Evolutionary conservation across 2,113 vertebrate species (phyloP).

Genomic region (Odocoileus virginianus): DNA sequence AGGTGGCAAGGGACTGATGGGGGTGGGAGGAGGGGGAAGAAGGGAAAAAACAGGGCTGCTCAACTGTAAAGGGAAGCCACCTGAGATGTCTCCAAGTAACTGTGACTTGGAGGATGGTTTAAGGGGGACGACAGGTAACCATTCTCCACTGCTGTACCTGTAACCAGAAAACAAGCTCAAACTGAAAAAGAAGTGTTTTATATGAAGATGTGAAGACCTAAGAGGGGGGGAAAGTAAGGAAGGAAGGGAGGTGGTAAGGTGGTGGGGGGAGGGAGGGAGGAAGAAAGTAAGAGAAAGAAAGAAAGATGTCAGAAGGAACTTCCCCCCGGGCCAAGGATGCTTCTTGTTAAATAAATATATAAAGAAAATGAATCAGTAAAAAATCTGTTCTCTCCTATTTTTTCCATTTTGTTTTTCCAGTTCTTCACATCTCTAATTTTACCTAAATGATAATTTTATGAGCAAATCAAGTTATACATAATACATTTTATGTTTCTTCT

Average conservation of each 20-base stretch:
- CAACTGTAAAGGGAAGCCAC: neutral
- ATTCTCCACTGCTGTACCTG: neutral
- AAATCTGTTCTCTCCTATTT: slow-evolving; percentile 74
- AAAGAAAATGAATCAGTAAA: slow-evolving; percentile 64
- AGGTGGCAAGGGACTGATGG: neutral
- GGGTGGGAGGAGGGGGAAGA: rapidly evolving
- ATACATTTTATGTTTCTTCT: slow-evolving; percentile 76
- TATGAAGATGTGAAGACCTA: neutral
- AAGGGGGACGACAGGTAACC: neutral
- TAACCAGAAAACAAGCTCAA: neutral
- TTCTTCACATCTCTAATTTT: slow-evolving; percentile 75
- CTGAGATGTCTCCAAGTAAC: neutral
- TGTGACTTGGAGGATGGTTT: neutral
- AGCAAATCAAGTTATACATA: slow-evolving; percentile 78
- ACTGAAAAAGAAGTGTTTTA: neutral
- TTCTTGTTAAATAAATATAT: slow-evolving; percentile 69
- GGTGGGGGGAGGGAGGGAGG: rapidly evolving
- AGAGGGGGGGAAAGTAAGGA: neutral
- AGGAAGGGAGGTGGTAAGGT: rapidly evolving
- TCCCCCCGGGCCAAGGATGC: neutral
- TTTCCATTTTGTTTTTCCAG: slow-evolving; percentile 71
- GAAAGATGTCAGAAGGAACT: neutral
- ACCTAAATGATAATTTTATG: slow-evolving; percentile 78
- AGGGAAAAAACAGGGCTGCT: neutral
- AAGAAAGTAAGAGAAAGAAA: neutral